Percentiles rank a stretch among this genome's conserved stretches.
Evolutionary conservation across 2,113 vertebrate species (phyloP).

Genomic region (Lepus europaeus): DNA sequence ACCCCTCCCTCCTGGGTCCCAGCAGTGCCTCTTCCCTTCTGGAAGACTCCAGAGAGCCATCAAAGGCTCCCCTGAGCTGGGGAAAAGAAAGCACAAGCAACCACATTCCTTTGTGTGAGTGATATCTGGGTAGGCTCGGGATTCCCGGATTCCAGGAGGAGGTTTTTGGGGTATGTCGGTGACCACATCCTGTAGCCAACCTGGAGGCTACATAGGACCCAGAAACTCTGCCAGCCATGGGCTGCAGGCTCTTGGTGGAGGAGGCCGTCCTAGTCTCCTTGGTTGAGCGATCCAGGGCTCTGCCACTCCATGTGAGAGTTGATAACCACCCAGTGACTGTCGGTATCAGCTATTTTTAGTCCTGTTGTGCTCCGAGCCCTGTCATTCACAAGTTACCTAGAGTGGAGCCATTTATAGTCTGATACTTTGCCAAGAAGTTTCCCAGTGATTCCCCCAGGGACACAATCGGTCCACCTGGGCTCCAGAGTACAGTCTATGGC

Average conservation of each 20-base stretch:
- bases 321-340: background rate
- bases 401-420: background rate
- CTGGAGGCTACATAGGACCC: background rate
- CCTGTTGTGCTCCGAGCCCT: background rate
- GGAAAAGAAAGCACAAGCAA: background rate
- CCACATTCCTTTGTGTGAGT: background rate
- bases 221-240: background rate
- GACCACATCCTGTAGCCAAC: background rate
- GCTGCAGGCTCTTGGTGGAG: background rate
- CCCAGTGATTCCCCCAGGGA: background rate
- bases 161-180: background rate
- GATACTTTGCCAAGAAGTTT: background rate
- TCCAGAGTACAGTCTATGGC: background rate
- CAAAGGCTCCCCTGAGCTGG: background rate
- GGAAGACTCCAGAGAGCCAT: background rate
- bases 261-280: no score
- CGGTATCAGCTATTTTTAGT: background rate
- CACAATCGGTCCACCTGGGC: background rate
- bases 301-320: background rate
- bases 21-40: background rate
- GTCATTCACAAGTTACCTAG: background rate
- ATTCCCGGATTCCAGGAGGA: slow-evolving; percentile 12
- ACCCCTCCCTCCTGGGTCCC: no score
- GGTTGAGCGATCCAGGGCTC: background rate
- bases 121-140: background rate